Percentiles rank a stretch among this genome's conserved stretches.
phyloP scores from a whole-genome alignment of 1,140 invertebrate genomes.

The Aplysia californica region DNA sequence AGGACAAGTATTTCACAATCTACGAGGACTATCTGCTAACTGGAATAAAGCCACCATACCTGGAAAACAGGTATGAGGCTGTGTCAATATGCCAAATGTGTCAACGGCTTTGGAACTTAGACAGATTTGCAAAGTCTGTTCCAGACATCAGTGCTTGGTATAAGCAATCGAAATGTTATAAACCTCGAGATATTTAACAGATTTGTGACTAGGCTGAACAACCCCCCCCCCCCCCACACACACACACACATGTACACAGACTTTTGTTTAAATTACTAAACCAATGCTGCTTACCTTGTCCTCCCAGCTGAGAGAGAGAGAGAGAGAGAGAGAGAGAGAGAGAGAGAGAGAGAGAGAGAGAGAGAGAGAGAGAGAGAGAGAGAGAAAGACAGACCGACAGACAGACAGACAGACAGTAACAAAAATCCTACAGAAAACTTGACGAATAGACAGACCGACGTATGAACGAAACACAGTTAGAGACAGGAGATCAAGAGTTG shows the following conservation, averaged over 20 bases:
- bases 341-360: neutral
- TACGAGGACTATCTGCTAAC: slow-evolving; percentile 20
- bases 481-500: neutral
- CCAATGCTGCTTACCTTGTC: neutral
- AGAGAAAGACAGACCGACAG: neutral
- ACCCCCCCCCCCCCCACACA: neutral
- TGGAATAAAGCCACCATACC: neutral
- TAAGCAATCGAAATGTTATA: slow-evolving; percentile 10
- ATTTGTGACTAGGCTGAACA: neutral
- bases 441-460: neutral
- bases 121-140: slow-evolving; percentile 14
- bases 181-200: neutral
- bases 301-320: neutral
- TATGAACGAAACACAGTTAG: neutral
- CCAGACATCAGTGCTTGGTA: slow-evolving; percentile 19
- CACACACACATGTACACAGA: neutral
- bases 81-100: slow-evolving; percentile 26
- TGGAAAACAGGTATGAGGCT: slow-evolving; percentile 15
- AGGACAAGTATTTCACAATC: slow-evolving; percentile 26
- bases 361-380: neutral
- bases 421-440: neutral
- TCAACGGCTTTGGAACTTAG: slow-evolving; percentile 14
- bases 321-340: neutral
- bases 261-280: neutral
- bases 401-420: neutral